Evolutionary conservation across 2,797 vertebrate genomes (phyloP).

Genomic region (Gallinago stenura): DNA sequence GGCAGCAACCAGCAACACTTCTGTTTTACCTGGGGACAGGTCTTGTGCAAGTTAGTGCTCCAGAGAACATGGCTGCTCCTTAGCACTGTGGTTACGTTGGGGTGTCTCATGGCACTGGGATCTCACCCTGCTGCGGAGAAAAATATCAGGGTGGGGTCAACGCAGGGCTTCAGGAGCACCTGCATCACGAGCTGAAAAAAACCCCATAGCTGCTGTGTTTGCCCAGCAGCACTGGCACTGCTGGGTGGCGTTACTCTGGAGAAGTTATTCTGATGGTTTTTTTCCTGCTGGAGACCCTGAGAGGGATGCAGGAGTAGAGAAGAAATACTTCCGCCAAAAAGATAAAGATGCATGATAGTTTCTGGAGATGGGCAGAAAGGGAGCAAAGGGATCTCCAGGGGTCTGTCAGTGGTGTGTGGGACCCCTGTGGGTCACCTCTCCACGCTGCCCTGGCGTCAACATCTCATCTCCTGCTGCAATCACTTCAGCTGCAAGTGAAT

Average conservation of each 20-base stretch:
- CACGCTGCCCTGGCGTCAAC: accelerated
- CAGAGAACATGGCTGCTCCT: background rate
- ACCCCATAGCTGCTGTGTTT: background rate
- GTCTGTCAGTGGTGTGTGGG: accelerated
- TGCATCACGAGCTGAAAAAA: background rate
- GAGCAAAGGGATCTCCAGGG: background rate
- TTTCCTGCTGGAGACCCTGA: background rate
- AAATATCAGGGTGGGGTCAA: background rate
- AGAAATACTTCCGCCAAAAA: background rate
- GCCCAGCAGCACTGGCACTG: background rate
- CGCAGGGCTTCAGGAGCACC: background rate
- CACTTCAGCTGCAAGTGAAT: background rate
- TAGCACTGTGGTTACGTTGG: background rate
- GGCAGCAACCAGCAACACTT: background rate
- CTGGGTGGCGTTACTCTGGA: background rate
- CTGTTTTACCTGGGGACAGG: background rate
- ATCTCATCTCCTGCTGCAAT: background rate
- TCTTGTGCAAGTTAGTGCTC: background rate
- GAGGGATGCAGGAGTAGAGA: background rate
- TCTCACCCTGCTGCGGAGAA: background rate
- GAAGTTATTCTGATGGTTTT: accelerated
- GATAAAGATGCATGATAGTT: accelerated
- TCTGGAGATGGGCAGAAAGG: background rate
- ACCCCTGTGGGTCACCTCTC: accelerated
- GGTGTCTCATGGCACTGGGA: background rate